A percentile compares a stretch with the other conserved stretches of the same genome.
Conservation (phyloP, 1,140 invertebrate genomes). For the Heliconius hewitsoni region DNA sequence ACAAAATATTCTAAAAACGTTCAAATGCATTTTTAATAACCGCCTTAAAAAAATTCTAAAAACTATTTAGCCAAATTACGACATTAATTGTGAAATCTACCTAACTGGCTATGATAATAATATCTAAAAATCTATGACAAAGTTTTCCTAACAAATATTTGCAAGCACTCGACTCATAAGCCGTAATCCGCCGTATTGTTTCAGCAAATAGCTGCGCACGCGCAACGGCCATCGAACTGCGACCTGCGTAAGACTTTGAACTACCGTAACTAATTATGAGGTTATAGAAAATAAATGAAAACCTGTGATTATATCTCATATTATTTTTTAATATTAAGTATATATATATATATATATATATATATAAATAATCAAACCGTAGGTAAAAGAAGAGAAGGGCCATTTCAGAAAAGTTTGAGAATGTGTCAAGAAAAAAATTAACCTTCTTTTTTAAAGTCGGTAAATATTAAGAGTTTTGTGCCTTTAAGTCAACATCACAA, state of each 20-base stretch:
- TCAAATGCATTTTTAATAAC: too few species aligned
- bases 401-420: too few species aligned
- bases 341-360: too few species aligned
- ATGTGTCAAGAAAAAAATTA: too few species aligned
- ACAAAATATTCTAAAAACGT: too few species aligned
- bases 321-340: too few species aligned
- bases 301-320: not conserved
- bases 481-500: conserved; percentile 24
- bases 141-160: conserved; percentile 2
- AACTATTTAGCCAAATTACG: too few species aligned
- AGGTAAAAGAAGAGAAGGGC: too few species aligned
- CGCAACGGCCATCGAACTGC: conserved; percentile 45
- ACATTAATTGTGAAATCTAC: too few species aligned
- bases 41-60: too few species aligned
- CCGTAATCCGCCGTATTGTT: conserved; percentile 21
- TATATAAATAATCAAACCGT: too few species aligned
- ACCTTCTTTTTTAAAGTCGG: not conserved
- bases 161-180: conserved; percentile 3
- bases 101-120: not conserved
- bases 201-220: conserved; percentile 19
- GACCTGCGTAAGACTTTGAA: conserved; percentile 46
- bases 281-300: not conserved
- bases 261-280: not conserved
- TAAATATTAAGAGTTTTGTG: not conserved
- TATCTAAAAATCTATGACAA: not conserved